phyloP scores from a whole-genome alignment of 2,113 vertebrate genomes.

The Mastomys coucha region DNA sequence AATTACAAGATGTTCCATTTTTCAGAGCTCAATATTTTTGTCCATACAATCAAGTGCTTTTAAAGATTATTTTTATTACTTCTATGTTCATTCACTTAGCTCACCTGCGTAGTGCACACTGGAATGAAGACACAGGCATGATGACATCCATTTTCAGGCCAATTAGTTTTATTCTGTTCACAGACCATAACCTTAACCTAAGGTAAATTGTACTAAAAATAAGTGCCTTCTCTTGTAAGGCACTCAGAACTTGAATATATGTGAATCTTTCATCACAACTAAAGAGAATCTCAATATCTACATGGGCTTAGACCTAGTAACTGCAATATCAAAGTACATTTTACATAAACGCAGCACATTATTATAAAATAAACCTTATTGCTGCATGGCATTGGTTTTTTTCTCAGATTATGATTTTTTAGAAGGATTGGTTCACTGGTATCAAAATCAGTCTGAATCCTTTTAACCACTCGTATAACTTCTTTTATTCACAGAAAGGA shows the following conservation, averaged over 20 bases:
- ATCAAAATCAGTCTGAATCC: conserved; percentile 56
- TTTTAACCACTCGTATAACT: conserved; percentile 28
- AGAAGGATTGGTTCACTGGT: conserved; percentile 78
- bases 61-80: conserved; percentile 11
- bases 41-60: not conserved
- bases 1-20: not conserved
- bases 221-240: not conserved
- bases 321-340: not conserved
- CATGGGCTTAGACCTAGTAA: not conserved
- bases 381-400: conserved; percentile 19
- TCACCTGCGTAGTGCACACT: not conserved
- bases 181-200: conserved; percentile 49
- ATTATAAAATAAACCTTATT: conserved; percentile 5
- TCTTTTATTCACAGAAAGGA: conserved; percentile 73
- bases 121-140: conserved; percentile 34
- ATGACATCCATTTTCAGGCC: not conserved
- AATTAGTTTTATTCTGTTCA: conserved; percentile 62
- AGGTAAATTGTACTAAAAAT: conserved; percentile 55
- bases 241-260: not conserved
- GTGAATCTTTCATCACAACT: not conserved
- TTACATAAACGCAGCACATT: not conserved
- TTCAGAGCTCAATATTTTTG: not conserved
- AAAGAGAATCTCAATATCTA: not conserved
- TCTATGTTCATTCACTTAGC: not conserved
- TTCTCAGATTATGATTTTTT: conserved; percentile 54